Base-by-base conservation (phyloP, 1,140 invertebrate species). In the Drosophila lacteicornis region DNA sequence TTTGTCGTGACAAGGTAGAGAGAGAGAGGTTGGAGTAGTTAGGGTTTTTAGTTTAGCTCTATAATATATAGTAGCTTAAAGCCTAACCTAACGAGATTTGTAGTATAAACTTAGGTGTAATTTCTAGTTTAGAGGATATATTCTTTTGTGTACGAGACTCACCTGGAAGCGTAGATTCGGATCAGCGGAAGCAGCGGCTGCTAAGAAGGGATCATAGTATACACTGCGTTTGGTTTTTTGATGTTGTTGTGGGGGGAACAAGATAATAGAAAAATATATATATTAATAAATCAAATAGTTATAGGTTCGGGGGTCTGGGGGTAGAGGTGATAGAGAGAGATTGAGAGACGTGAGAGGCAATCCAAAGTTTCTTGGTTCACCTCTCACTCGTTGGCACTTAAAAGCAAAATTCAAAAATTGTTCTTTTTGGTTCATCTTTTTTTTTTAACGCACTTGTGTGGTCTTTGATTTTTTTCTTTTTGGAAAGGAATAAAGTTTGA, bases 161-260 rank as follows among this genome's bases (percentile, higher is more conserved):
- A 92, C 91, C 96, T 98, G 97, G 91, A 99, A 95, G 94, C 97
- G 97, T 94, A 97, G 97, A 94, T 97, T 96, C 79, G 96, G 97
- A 94, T 98, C 96, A 91, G 95, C 95, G 74, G 83, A 86, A 77
- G 91, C 96, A 88, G 97, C 96, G 60, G 97, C 97, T 91, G 97
- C 97, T 95, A 98, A 94, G 95, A 98, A 98, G 82, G 97, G 98
- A 95, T 99, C 98, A 95, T 98, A 98, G 95, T 98, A 98, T 77
- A 98, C 96, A 93, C 97, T 97, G 94, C 92, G 93, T 93, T 91
- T 55, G 3, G 36, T 22, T 22, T 55, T 15, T 38, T 12, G 11
- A 25, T 38, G 6, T 38, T 12, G 36, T 46, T 9, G 17, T 2
- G 51, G 43, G 9, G 33, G 57, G 60, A 57, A 80, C 63, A 90